These are phyloP conservation scores for Chironex yamaguchii DNA, from an alignment of 30 jellyfish, hydroid and myxozoan species.

Conservation along the genomic window DNA sequence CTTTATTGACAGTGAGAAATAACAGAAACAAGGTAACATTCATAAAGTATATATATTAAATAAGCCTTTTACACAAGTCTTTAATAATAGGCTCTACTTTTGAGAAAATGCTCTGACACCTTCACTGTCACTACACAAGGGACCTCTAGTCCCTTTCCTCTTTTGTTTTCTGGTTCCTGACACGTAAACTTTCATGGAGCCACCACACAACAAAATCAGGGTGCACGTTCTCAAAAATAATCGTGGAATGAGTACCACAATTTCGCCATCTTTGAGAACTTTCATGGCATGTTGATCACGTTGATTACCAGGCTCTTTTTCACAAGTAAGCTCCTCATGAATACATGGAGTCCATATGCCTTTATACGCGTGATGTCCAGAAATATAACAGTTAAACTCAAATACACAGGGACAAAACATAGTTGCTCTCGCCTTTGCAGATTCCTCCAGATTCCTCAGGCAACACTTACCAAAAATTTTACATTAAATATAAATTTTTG, in stretches of 20 bases:
- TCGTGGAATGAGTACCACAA: slow-evolving; percentile 41
- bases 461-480: too few species aligned
- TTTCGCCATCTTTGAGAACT: slow-evolving; percentile 9
- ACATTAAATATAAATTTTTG: too few species aligned
- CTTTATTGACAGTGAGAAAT: too few species aligned
- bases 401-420: slow-evolving; percentile 6
- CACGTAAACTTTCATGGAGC: slow-evolving; percentile 33
- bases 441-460: too few species aligned
- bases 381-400: slow-evolving; percentile 14
- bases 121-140: slow-evolving; percentile 9
- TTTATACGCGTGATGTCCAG: slow-evolving; percentile 36
- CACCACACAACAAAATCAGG: slow-evolving; percentile 35
- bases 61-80: slow-evolving; percentile 13
- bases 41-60: slow-evolving; percentile 24
- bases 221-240: slow-evolving; percentile 24
- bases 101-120: background rate
- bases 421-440: background rate
- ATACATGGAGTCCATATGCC: slow-evolving; percentile 25
- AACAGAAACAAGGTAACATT: too few species aligned
- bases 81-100: slow-evolving; percentile 27
- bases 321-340: slow-evolving; percentile 32
- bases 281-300: slow-evolving; percentile 22
- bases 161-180: slow-evolving; percentile 8
- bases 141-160: background rate
- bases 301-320: slow-evolving; percentile 29